Evolutionary conservation across 2,113 vertebrate species (phyloP).

Genomic region (Thalassoma bifasciatum): DNA sequence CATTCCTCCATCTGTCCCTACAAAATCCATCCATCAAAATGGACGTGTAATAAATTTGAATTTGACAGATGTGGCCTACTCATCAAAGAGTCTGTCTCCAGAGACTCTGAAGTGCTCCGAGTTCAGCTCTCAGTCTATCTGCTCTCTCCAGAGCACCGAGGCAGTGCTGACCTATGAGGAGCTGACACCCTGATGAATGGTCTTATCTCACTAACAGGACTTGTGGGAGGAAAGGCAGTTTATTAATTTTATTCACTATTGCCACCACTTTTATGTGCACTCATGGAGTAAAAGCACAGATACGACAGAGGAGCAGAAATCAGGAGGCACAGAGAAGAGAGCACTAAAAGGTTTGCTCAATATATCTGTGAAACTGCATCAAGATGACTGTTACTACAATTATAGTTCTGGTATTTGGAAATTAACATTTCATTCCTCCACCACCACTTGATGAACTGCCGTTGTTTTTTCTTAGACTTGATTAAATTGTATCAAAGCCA

Average conservation of each 20-base stretch:
- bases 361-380: neutral
- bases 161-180: constrained; percentile 14
- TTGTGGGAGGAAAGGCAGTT: constrained; percentile 24
- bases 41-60: neutral
- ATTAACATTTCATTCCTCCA: neutral
- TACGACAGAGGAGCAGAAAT: neutral
- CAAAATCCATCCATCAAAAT: neutral
- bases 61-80: neutral
- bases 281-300: neutral
- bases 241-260: constrained; percentile 29
- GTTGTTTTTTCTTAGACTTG: neutral
- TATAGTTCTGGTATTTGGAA: constrained; percentile 9
- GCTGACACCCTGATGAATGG: constrained; percentile 27
- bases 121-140: neutral
- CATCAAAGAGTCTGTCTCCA: neutral
- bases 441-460: neutral
- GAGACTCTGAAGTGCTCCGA: constrained; percentile 18
- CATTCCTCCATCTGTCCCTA: neutral
- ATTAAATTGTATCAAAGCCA: constrained; percentile 22
- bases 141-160: constrained; percentile 12
- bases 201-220: constrained; percentile 18
- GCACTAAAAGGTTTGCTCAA: neutral
- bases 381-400: too few relatives aligned
- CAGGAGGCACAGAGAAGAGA: neutral
- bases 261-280: neutral